A percentile compares a stretch with the other conserved stretches of the same genome.
Evolutionary conservation across 2,888 invertebrate genomes (phyloP).

Genomic region (Miltochrista miniata): DNA sequence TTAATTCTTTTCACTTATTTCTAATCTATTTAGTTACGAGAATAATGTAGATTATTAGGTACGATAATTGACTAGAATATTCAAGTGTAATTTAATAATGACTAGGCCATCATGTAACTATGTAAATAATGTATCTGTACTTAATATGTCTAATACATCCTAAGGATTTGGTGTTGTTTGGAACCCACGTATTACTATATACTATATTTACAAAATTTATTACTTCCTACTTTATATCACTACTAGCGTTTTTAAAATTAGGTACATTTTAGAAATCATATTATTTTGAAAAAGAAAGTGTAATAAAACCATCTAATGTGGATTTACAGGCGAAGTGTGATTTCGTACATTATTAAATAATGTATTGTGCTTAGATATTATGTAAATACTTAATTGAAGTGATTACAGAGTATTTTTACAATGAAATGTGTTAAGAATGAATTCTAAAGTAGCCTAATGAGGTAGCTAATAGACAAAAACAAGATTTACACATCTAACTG

Average conservation of each 20-base stretch:
- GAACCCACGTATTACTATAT: slow-evolving; percentile 5
- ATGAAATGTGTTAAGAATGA: no score
- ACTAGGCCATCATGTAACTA: slow-evolving; percentile 57
- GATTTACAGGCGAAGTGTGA: no score
- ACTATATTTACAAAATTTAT: slow-evolving; percentile 1
- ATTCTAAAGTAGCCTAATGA: no score
- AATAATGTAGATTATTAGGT: slow-evolving; percentile 36
- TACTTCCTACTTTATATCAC: neutral
- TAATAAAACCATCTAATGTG: no score
- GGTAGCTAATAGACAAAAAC: no score
- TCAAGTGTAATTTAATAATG: slow-evolving; percentile 46
- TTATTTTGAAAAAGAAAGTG: neutral
- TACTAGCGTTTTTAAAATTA: neutral
- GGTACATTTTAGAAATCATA: neutral
- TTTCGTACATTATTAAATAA: no score
- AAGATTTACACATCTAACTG: no score
- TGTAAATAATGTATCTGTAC: slow-evolving; percentile 9
- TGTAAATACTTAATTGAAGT: no score
- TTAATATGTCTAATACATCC: slow-evolving; percentile 3
- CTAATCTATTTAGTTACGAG: no score
- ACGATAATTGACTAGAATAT: slow-evolving; percentile 77
- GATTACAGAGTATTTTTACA: no score
- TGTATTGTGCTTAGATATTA: no score
- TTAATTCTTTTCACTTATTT: neutral
- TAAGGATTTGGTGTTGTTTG: slow-evolving; percentile 12